Evolutionary conservation across 2,113 vertebrate species (phyloP).

Genomic region (Poecilia latipinna): DNA sequence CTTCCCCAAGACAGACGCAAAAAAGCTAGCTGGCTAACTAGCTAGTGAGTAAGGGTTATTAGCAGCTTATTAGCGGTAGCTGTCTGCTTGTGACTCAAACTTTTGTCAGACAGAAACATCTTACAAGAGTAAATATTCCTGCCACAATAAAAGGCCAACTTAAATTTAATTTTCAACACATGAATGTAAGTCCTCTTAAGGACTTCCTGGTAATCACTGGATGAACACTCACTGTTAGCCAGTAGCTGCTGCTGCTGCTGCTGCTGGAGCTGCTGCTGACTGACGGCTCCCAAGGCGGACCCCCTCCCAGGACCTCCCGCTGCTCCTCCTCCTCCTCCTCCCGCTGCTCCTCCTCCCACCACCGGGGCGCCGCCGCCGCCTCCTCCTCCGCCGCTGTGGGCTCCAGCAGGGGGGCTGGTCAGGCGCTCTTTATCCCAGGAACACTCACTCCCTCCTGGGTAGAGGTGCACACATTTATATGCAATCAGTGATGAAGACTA

Average conservation of each 20-base stretch:
- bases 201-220: neutral
- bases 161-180: too few species aligned
- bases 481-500: neutral
- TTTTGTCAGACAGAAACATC: too few species aligned
- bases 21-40: too few species aligned
- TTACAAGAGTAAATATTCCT: too few species aligned
- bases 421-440: conserved; percentile 78
- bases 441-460: conserved; percentile 75
- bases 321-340: conserved; percentile 25
- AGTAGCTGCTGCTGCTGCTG: conserved; percentile 64
- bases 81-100: too few species aligned
- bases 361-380: conserved; percentile 37
- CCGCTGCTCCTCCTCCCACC: conserved; percentile 27
- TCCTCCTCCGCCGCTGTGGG: conserved; percentile 52
- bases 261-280: conserved; percentile 68
- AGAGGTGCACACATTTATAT: conserved; percentile 28
- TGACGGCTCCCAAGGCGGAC: conserved; percentile 62
- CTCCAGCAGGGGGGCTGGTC: conserved; percentile 68
- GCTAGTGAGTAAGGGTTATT: too few species aligned
- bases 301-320: conserved; percentile 58
- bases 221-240: conserved; percentile 69
- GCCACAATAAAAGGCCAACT: too few species aligned
- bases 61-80: too few species aligned
- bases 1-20: too few species aligned
- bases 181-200: too few species aligned